These are phyloP conservation scores for Oncorhynchus kisutch DNA, from an alignment of 2,113 vertebrate genomes.

Conservation along the genomic window DNA sequence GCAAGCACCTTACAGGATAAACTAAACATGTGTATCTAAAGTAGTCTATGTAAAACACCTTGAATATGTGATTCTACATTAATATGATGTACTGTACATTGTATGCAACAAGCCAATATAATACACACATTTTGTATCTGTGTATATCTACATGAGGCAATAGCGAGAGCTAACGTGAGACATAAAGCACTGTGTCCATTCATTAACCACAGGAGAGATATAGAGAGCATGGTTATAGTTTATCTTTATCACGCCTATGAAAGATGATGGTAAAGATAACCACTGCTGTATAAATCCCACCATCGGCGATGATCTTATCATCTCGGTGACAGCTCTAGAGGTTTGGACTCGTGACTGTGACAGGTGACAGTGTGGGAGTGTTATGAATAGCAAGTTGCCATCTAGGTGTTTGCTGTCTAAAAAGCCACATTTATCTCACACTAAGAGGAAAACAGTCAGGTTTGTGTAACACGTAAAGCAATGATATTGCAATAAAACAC, in stretches of 20 bases:
- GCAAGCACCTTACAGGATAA: too few relatives aligned
- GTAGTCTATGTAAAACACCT: too few relatives aligned
- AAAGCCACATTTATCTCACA: background rate
- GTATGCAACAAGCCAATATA: too few relatives aligned
- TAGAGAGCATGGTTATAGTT: background rate
- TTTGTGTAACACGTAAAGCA: background rate
- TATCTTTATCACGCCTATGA: background rate
- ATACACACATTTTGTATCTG: too few relatives aligned
- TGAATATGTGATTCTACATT: too few relatives aligned
- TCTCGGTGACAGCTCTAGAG: background rate
- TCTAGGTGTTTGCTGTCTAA: background rate
- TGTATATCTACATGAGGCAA: background rate
- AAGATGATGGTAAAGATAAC: background rate
- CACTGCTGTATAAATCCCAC: background rate
- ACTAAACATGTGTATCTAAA: too few relatives aligned
- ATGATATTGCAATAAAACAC: background rate
- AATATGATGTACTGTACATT: too few relatives aligned
- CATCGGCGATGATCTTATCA: background rate
- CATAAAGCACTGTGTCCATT: background rate
- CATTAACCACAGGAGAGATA: background rate
- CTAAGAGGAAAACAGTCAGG: background rate
- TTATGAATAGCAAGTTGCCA: background rate
- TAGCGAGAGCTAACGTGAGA: background rate
- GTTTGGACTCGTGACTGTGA: background rate
- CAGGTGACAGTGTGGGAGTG: background rate